Base-by-base conservation (phyloP, 1,140 invertebrate genomes). In the Berghia stephanieae region DNA sequence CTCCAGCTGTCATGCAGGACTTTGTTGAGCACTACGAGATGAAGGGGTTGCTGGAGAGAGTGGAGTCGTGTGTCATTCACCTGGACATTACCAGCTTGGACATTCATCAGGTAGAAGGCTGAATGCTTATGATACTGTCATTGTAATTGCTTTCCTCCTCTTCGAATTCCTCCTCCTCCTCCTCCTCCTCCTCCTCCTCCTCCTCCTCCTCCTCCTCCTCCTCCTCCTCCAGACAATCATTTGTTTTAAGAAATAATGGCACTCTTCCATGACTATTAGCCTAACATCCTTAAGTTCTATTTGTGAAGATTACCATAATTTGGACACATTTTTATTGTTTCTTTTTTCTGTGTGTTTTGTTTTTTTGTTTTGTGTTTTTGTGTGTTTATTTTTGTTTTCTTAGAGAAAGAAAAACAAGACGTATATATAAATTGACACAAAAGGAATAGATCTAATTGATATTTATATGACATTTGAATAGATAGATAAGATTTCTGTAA, bases 51-150 rank as follows among this genome's bases (percentile, higher is more conserved):
- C 86, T 92, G 73, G 91, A 93, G 86, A 92, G 92, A 63, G 90
- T 98, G 18, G 95, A 98, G 86, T 92, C 93, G 5, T 93, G 96
- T 78, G 92, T 97, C 46, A 92, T 96, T 8, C 93, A 95, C 83
- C 88, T 98, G 40, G 93, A 96, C 77, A 93, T 98, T 67, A 92
- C 93, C 73, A 96, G 94, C 81, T 89, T 98, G 38, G 96, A 98
- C 90, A 92, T 98, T 60, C 95, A 98, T 88, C 95, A 97, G 89
- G 93, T 94, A 80, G 31, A 31, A 5, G 49, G n/a, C 16, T 42
- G 43, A 8, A 21, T 27, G 13, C 16, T n/a, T 36, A 68, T 24
- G 1, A 31, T 21, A 57, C 1, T 27, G 8, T 31, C 21, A n/a
- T 27, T 57, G 24, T 57, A 27, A n/a, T 57, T 8, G 55, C 24